Base-by-base conservation (phyloP, 2,113 vertebrate genomes). In the Noctilio leporinus region DNA sequence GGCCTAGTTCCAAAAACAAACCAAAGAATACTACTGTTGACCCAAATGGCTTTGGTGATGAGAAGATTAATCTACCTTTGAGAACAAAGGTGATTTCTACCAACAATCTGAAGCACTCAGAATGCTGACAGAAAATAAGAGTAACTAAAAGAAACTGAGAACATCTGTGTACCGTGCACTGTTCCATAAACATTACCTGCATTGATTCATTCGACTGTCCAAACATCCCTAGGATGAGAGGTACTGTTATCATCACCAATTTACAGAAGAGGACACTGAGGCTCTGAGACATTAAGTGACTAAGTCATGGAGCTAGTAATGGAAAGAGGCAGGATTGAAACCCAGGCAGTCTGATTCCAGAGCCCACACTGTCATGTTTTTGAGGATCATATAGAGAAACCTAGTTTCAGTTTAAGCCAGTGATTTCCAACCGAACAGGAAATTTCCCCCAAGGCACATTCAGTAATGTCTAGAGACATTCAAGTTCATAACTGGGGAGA, bases 141-240 rank as follows among this genome's bases (percentile, higher is more conserved):
- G 19, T 11, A n/a, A 33, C 77, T 35, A 8, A 57, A 28, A 45
- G 5, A 30, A 0, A 35, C 3, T 0, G 1, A 6, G 38, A 38
- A 47, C 10, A 12, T 19, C 24, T 47, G n/a, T 38, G 38, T 5
- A 10, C 28, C 57, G 62, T 0, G 11, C 2, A 24, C 51, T 7
- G 20, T 11, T 40, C 84, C 4, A 26, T 35, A 40, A 49, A 62
- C 20, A 9, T 11, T 0, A 26, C 26, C 4, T 84, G 17, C 2
- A 33, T 10, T 16, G 7, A n/a, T 4, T 28, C 10, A 16, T 10
- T 38, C 20, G 5, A 3, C 0, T 1, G 45, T 40, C 40, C 38
- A 16, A n/a, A 53, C 8, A 45, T 8, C 70, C 55, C 77, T 40
- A 28, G 1, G 30, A 47, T 6, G 11, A 75, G 55, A n/a, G 4